Evolutionary conservation across 1,140 invertebrate species (phyloP), one percentile per base, ranked within the genome.

Genomic region (Drosophila erecta): DNA sequence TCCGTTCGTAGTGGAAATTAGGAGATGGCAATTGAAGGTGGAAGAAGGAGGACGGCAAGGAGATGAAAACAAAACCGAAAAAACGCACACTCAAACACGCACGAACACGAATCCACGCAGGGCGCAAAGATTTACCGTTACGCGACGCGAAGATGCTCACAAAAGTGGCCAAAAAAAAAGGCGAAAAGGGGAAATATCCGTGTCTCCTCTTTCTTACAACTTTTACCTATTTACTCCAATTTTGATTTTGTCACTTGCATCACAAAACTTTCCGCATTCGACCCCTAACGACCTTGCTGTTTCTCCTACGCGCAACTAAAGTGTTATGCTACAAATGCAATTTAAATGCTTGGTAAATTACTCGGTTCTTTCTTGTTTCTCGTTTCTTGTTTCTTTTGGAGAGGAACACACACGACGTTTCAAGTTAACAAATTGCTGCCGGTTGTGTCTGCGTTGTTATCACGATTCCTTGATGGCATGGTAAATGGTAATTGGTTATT

Each of bases 331-430:
- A 1, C 8, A 44, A 58, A 70, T 71, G 69, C 69, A 70, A 47
- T 59, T 70, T 44, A 50, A 50, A 12, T 50, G 22, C 15, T 44
- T 44, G 17, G 27, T 33, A 49, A 20, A 43, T 33, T 20, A n/a
- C 53, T 57, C 2, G 12, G 37, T 38, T 38, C 58, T 47, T 60
- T 64, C 43, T n/a, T 60, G 17, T 58, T 66, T 37, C 66, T 40
- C 22, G 4, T 4, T 24, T 5, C 17, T 17, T 17, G 17, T 17
- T 17, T 17, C 17, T 24, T 24, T 24, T 24, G 51, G 62, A 50
- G 49, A 35, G 67, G 78, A 81, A 76, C 79, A 81, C 79, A 81
- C 79, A 81, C 79, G 79, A 76, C 56, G 77, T 59, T 79, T 62
- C 30, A 80, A 70, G 56, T 62, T 59, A 58, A 59, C 55, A 58